Evolutionary conservation across 1,140 invertebrate genomes (phyloP).

Genomic region (Aphis craccivora): DNA sequence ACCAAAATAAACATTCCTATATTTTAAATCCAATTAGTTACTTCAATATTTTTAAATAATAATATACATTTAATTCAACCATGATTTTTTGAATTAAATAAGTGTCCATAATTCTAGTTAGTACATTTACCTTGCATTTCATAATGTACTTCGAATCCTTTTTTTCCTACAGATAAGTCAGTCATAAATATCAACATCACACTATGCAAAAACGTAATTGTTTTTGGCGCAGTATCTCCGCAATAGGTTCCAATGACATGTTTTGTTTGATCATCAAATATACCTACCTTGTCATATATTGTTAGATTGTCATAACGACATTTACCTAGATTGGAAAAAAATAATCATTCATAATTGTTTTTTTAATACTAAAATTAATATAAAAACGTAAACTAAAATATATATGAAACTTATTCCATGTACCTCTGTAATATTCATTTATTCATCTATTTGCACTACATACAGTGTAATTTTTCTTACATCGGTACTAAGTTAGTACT

Average conservation of each 20-base stretch:
- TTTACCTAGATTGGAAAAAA: background rate
- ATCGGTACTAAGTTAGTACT: too few species aligned
- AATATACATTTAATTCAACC: too few species aligned
- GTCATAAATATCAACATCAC: constrained; percentile 13
- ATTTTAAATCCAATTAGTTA: too few species aligned
- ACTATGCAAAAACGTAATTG: background rate
- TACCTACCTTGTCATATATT: background rate
- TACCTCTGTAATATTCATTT: too few species aligned
- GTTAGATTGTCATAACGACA: constrained; percentile 32
- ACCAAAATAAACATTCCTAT: too few species aligned
- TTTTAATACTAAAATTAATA: background rate
- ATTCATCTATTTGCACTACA: background rate
- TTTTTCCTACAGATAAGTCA: background rate
- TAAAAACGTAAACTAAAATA: too few species aligned
- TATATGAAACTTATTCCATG: too few species aligned
- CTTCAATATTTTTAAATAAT: too few species aligned
- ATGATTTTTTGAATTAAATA: background rate
- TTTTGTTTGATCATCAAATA: too few species aligned
- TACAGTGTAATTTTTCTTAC: too few species aligned
- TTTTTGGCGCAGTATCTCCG: background rate
- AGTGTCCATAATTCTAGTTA: background rate
- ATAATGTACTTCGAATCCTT: constrained; percentile 41
- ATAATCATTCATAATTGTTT: background rate
- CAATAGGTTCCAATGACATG: background rate
- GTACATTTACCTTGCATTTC: background rate